A percentile compares a stretch with the other conserved stretches of the same genome.
phyloP scores from a whole-genome alignment of 2,888 invertebrate genomes.

The Tenthredo distinguenda region DNA sequence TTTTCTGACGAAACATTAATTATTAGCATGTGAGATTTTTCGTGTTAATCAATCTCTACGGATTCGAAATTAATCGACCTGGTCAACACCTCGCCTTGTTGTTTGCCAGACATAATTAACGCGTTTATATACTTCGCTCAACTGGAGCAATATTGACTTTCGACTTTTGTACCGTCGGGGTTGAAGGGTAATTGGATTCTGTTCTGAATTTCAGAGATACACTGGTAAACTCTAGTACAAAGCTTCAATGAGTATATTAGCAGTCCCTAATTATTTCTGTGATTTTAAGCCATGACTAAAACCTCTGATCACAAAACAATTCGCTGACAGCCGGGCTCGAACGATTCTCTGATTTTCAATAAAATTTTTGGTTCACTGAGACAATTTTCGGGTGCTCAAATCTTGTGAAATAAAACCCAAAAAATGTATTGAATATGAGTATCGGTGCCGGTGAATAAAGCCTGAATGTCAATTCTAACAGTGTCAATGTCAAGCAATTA shows the following conservation, averaged over 20 bases:
- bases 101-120: not conserved
- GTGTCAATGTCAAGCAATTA: slow-evolving; percentile 47
- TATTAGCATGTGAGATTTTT: not conserved
- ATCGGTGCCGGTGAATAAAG: not conserved
- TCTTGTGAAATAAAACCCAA: not conserved
- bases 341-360: not conserved
- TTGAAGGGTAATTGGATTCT: not conserved
- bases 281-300: not conserved
- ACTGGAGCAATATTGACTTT: not conserved
- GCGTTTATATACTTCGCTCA: not conserved
- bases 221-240: not conserved
- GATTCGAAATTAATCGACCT: not conserved
- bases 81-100: not conserved
- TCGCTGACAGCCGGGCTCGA: too few relatives aligned
- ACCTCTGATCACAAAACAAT: not conserved
- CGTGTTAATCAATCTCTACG: too few relatives aligned
- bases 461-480: slow-evolving; percentile 37
- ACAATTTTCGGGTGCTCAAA: not conserved
- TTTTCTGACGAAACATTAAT: not conserved
- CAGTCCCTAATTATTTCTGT: not conserved
- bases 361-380: not conserved
- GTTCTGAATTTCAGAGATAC: not conserved
- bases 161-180: not conserved
- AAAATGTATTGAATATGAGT: not conserved
- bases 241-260: not conserved